Evolutionary conservation across 2,797 vertebrate genomes (phyloP).

Genomic region (Oreochromis mossambicus): DNA sequence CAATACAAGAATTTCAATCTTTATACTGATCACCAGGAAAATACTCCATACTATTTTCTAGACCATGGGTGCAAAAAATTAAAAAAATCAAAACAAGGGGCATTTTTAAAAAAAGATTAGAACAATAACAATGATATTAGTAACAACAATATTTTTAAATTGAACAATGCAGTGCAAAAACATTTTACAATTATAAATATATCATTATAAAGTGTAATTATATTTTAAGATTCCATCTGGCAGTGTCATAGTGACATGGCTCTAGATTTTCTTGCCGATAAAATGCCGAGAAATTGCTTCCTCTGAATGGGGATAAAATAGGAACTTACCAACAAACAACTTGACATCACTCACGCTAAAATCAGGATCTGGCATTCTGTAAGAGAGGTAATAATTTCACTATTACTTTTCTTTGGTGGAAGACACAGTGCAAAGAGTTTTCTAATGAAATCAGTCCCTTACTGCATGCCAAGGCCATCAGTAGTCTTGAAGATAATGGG

Average conservation of each 20-base stretch:
- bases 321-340: constrained; percentile 87
- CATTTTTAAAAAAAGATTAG: neutral
- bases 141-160: neutral
- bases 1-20: neutral
- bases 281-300: neutral
- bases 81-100: accelerated
- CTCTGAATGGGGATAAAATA: neutral
- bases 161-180: neutral
- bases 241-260: neutral
- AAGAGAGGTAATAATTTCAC: constrained; percentile 17
- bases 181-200: neutral
- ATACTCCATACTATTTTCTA: neutral
- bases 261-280: neutral
- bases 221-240: neutral
- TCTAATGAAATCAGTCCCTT: constrained; percentile 49
- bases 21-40: too few species aligned
- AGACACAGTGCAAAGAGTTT: neutral
- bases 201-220: neutral
- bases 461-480: constrained; percentile 95
- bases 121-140: neutral
- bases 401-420: neutral
- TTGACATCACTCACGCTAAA: constrained; percentile 96
- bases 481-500: constrained; percentile 90
- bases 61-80: neutral
- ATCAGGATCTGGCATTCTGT: constrained; percentile 91